A percentile compares a stretch with the other conserved stretches of the same genome.
phyloP scores from a whole-genome alignment of 2,888 invertebrate genomes.

The Autographa gamma region DNA sequence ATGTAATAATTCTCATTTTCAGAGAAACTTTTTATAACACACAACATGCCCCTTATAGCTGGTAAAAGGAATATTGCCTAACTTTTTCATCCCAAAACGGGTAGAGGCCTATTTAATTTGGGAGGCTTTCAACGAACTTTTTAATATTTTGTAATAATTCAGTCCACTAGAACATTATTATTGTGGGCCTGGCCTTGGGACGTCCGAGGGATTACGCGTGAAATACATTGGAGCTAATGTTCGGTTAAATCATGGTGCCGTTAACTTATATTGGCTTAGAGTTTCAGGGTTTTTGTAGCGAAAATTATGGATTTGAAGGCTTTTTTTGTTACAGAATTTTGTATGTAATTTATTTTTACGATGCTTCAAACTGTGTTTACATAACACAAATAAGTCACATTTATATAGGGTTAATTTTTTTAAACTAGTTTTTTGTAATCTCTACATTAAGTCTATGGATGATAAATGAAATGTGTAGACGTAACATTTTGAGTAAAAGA shows the following conservation, averaged over 20 bases:
- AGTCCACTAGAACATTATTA: constrained; percentile 33
- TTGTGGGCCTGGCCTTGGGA: constrained; percentile 19
- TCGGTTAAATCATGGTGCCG: constrained; percentile 10
- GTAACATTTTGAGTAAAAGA: too few relatives aligned
- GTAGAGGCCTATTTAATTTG: constrained; percentile 30
- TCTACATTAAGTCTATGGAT: too few relatives aligned
- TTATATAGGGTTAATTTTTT: too few relatives aligned
- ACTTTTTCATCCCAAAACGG: constrained; percentile 37
- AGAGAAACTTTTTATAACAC: background rate
- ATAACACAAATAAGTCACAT: too few relatives aligned
- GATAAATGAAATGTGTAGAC: too few relatives aligned
- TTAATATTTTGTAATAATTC: constrained; percentile 46
- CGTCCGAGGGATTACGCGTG: constrained; percentile 18
- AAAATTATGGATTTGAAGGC: background rate
- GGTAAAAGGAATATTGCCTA: constrained; percentile 28
- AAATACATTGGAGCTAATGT: constrained; percentile 21
- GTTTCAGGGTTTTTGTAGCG: constrained; percentile 1
- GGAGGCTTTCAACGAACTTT: constrained; percentile 27
- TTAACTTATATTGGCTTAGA: constrained; percentile 14
- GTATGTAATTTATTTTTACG: background rate
- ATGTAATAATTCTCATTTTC: constrained; percentile 4
- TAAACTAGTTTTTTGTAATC: too few relatives aligned
- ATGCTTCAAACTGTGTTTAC: too few relatives aligned
- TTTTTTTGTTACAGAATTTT: background rate
- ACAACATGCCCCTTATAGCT: background rate